Percentiles rank a stretch among this genome's conserved stretches.
These are phyloP conservation scores for Polyodon spathula DNA, from an alignment of 2,113 vertebrate genomes.

Conservation along the genomic window DNA sequence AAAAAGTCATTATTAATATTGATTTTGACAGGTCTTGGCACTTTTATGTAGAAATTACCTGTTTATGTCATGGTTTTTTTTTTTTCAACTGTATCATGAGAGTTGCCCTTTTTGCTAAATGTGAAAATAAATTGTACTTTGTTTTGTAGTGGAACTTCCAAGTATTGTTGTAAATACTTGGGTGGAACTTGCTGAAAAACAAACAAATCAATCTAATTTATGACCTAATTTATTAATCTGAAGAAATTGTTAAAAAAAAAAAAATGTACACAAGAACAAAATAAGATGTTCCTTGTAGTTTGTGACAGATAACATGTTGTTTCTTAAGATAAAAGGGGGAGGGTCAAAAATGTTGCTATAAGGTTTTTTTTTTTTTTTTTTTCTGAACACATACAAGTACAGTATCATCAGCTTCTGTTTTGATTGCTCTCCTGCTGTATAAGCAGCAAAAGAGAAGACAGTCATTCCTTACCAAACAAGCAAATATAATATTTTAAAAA, in stretches of 20 bases:
- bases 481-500: slow-evolving; percentile 4
- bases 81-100: slow-evolving; percentile 29
- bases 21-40: slow-evolving; percentile 76
- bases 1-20: slow-evolving; percentile 50
- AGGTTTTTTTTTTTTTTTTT: too few species aligned
- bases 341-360: slow-evolving; percentile 47
- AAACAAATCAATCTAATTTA: slow-evolving; percentile 68
- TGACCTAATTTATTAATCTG: slow-evolving; percentile 87
- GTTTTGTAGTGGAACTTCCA: slow-evolving; percentile 75
- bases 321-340: slow-evolving; percentile 62
- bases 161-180: slow-evolving; percentile 97
- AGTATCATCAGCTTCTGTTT: slow-evolving; percentile 43
- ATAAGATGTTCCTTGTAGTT: slow-evolving; percentile 42
- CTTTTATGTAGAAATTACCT: slow-evolving; percentile 75
- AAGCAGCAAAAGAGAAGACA: neutral
- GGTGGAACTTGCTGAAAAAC: slow-evolving; percentile 74
- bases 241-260: slow-evolving; percentile 45
- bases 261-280: slow-evolving; percentile 40
- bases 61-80: slow-evolving; percentile 54
- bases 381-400: too few species aligned
- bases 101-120: slow-evolving; percentile 26
- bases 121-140: slow-evolving; percentile 66
- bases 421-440: slow-evolving; percentile 3
- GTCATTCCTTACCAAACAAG: neutral
- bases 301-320: slow-evolving; percentile 71